Base-by-base conservation (phyloP, 2,797 vertebrate species). In the Microctenopoma stevenorrisi region DNA sequence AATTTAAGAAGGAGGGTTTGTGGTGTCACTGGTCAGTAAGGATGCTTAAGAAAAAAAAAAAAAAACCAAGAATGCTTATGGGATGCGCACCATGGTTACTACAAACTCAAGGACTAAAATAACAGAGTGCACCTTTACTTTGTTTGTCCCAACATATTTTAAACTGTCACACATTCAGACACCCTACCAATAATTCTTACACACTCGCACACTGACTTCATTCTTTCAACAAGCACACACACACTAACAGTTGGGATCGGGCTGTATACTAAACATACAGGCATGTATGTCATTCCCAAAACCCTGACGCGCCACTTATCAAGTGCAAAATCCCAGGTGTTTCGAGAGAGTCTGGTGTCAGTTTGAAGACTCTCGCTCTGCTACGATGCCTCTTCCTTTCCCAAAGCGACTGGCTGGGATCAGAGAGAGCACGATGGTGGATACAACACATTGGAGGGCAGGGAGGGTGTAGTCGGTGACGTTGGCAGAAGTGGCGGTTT, bases 261-360 rank as follows among this genome's bases (percentile, higher is more conserved):
- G 72, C 62, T 72, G 81, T 68, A 82, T 50, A 76, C 68, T 83
- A 62, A 49, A 68, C 69, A 78, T 57, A 59, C 58, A 81, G 61
- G 57, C 72, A 49, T 61, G 56, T 47, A 28, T 49, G 64, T 76
- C 71, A 22, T 77, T 73, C 55, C 43, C 63, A 75, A 85, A 88
- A 91, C 88, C 89, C 90, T 89, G 92, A 88, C 81, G 71, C 25
- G 68, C 85, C 82, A 40, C 85, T 80, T 81, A 78, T 79, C 46
- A 57, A 89, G 88, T 90, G 84, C 86, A 89, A 89, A 74, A 83
- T 82, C 80, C 74, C 74, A 54, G 60, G 68, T 76, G 79, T 64
- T 85, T 51, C 14, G 68, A 78, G 68, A 78, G 62, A 65, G 79
- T 57, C 28, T 11, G 49, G 51, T 77, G 76, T 69, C 66, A 47